A percentile compares a stretch with the other conserved stretches of the same genome.
phyloP scores from a whole-genome alignment of 2,113 vertebrate genomes.

The Tetraodon nigroviridis region DNA sequence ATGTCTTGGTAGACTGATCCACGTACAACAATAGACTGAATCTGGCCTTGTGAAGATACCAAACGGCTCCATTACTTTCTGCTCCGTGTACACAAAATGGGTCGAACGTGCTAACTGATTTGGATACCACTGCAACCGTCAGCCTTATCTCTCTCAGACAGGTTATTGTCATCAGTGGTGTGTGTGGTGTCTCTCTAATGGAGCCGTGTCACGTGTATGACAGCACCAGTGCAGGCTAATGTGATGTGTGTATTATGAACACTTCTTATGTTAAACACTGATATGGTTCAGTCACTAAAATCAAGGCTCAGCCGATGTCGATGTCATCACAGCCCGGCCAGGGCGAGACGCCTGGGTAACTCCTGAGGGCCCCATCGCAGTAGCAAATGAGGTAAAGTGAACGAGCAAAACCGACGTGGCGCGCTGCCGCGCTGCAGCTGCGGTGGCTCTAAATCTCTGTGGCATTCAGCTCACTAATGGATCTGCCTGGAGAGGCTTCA shows the following conservation, averaged over 20 bases:
- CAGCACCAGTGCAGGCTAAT: conserved; percentile 17
- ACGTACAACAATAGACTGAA: conserved; percentile 2
- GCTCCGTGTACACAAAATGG: conserved; percentile 1
- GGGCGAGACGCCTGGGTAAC: conserved; percentile 7
- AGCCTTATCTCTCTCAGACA: conserved; percentile 40
- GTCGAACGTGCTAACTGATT: conserved; percentile 15
- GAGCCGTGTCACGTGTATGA: conserved; percentile 13
- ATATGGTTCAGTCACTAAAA: conserved; percentile 36
- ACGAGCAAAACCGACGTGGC: conserved; percentile 31
- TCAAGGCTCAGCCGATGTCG: conserved; percentile 23
- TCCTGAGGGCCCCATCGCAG: conserved; percentile 28
- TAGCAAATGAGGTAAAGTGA: conserved; percentile 43
- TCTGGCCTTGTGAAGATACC: conserved; percentile 1
- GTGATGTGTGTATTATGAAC: conserved; percentile 33
- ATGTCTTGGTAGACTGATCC: neutral
- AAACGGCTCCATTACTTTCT: neutral
- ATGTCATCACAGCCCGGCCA: conserved; percentile 10
- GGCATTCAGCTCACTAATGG: conserved; percentile 54
- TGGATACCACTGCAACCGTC: conserved; percentile 15
- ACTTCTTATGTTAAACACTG: conserved; percentile 10
- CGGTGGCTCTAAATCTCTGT: conserved; percentile 62
- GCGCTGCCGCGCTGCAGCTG: conserved; percentile 46
- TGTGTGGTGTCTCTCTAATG: conserved; percentile 35
- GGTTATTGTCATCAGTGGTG: conserved; percentile 44
- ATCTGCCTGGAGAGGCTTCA: conserved; percentile 48